Percentiles rank a stretch among this genome's conserved stretches.
Conservation (phyloP, 2,888 invertebrate genomes). For the Drosophila nr. medialis region DNA sequence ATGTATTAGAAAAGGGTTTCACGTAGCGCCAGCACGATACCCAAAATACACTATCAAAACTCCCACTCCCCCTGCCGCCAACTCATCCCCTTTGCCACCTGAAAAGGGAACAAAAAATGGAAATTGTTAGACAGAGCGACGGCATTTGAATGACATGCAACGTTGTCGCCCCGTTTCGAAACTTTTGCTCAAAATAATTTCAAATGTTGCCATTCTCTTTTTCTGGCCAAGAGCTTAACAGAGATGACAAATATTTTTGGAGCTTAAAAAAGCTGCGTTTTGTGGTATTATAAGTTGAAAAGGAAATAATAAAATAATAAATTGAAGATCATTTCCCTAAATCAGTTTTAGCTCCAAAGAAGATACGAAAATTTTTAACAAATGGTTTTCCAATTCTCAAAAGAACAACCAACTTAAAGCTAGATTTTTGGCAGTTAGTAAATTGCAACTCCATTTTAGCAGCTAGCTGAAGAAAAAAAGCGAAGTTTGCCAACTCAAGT, state of each 20-base stretch:
- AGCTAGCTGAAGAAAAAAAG: too few relatives aligned
- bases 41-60: neutral
- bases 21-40: neutral
- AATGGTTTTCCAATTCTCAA: neutral
- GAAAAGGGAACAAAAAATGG: neutral
- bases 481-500: neutral
- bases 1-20: slow-evolving; percentile 64
- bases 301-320: too few relatives aligned
- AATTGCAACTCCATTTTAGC: neutral
- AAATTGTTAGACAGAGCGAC: slow-evolving; percentile 41
- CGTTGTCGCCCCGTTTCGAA: slow-evolving; percentile 61
- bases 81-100: neutral
- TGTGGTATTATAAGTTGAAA: too few relatives aligned
- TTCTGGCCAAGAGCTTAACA: slow-evolving; percentile 26
- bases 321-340: neutral
- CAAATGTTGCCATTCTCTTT: slow-evolving; percentile 26
- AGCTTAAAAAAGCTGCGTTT: neutral
- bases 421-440: neutral
- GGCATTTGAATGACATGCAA: slow-evolving; percentile 75
- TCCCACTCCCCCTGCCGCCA: neutral
- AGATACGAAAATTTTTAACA: neutral
- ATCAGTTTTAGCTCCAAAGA: neutral
- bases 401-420: neutral
- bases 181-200: slow-evolving; percentile 63
- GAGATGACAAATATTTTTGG: neutral